phyloP scores from a whole-genome alignment of 64 coral and sea anemone species.

The Actinia tenebrosa region DNA sequence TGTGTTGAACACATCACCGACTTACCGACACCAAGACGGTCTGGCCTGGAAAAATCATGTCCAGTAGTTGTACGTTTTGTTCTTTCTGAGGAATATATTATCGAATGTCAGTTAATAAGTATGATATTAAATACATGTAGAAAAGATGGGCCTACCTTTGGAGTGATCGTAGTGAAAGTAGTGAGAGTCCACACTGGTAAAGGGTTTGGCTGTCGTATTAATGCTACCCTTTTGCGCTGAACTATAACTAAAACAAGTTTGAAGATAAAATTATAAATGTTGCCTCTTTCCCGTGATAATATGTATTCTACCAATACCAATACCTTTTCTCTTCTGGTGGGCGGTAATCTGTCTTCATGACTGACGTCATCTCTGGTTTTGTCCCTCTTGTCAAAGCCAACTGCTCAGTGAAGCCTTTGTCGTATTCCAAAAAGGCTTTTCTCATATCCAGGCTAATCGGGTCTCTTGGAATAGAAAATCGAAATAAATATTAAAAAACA shows the following conservation, averaged over 20 bases:
- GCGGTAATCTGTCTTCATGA: constrained; percentile 74
- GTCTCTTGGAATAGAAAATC: constrained; percentile 44
- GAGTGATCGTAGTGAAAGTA: constrained; percentile 67
- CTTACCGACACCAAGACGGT: constrained; percentile 25
- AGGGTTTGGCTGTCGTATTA: constrained; percentile 12
- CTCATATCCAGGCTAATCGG: constrained; percentile 44
- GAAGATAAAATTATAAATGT: too few species aligned
- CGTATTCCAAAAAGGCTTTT: constrained; percentile 71
- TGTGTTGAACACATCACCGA: background rate
- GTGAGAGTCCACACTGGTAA: constrained; percentile 40
- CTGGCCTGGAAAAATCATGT: constrained; percentile 65
- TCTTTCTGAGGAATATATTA: constrained; percentile 13
- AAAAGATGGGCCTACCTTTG: constrained; percentile 18
- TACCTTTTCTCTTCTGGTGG: constrained; percentile 75
- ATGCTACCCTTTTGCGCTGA: constrained; percentile 69
- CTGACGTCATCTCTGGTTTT: constrained; percentile 35
- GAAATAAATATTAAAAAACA: background rate
- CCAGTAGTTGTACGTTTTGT: constrained; percentile 53
- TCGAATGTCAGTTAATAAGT: too few species aligned
- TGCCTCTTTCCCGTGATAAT: too few species aligned
- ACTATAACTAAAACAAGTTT: constrained; percentile 36
- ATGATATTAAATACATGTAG: too few species aligned
- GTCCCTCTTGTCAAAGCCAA: constrained; percentile 36
- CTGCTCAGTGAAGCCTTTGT: constrained; percentile 44
- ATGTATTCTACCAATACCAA: background rate